Base-by-base conservation (phyloP, 2,113 vertebrate species). In the Uria lomvia region DNA sequence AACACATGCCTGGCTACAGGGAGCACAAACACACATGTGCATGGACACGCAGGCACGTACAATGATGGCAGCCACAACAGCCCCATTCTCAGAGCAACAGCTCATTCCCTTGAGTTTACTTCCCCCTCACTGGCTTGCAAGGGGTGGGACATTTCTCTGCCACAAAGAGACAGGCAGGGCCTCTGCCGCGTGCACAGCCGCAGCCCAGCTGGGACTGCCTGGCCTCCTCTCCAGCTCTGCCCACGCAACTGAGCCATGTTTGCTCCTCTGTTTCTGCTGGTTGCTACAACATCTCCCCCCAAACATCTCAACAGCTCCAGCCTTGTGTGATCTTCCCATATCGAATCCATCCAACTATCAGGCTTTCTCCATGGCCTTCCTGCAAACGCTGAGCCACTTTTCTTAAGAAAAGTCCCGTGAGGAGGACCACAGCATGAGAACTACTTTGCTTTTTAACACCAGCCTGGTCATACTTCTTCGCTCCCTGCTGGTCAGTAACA, bases 281-380 rank as follows among this genome's bases (percentile, higher is more conserved):
- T 97, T 97, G 96, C 97, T 96, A 96, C 97, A 97, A 96, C 97
- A 97, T 59, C 80, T 86, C 65, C 65, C 79, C 75, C 78, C 53
- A 95, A 68, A 95, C 94, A 95, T 95, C 94, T 72, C 96, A 63
- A 56, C 88, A 65, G 83, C 86, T 94, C 88, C 4, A 14, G 85
- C 81, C 65, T 72, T 16, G 18, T 19, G 19, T 91, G 75, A 90
- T 93, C 88, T 91, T 94, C 92, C 90, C 86, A 50, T 19, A 68
- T 11, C 21, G 0, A 89, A 91, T 15, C 68, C 85, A 86, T 90
- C 94, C 92, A 83, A 70, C 65, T 26, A 56, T 21, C 89, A 59
- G 0, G 74, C 59, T 53, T 34, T 49, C 79, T 92, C 50, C 90
- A 75, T 1, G 0, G 86, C 67, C 72, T 45, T 70, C 58, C 90